Evolutionary conservation across 2,888 invertebrate species (phyloP), one percentile per base, ranked within the genome.

Genomic region (Trissolcus japonicus): DNA sequence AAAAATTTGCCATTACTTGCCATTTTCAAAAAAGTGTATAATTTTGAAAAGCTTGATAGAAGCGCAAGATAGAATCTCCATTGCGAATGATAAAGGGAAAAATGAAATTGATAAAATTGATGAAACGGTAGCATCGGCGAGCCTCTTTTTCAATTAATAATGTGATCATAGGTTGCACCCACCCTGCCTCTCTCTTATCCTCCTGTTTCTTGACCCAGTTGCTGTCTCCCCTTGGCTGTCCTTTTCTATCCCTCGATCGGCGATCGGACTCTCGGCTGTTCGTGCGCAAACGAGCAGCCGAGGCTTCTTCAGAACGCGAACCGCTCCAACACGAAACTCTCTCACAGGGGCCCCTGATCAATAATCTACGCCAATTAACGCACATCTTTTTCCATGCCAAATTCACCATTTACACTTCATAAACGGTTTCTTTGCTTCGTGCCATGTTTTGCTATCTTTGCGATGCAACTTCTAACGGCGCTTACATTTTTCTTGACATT

Each of bases 121-220:
- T 35, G 35, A 35, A 35, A 46, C 46, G 51, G 51, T 51, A 87
- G 86, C 87, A 83, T 83, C 82, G 86, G 84, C 84, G 84, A 86
- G 83, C 11, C 46, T 86, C 83, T 87, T 86, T 86, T 87, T 86
- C 86, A 87, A 87, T 87, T 87, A 87, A 87, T 87, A 86, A 87
- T 86, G 86, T 86, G 86, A 87, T 87, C 87, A 87, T 86, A 87
- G 87, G 87, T 86, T 87, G 86, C 25, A 13, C 14, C 80, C 80
- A 78, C 81, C 82, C 78, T 80, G 79, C 78, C 79, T 66, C 51
- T 68, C 66, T 68, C 66, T 51, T 72, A 73, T 69, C 69, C 76
- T 79, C 77, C 79, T 79, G 76, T 81, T 80, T 80, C 79, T 79
- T 76, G 74, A 78, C 78, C 72, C 71, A 79, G 60, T 67, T 66